These are phyloP conservation scores for Cercopithecus neglectus DNA, from an alignment of 2,797 vertebrate genomes.

Conservation along the genomic window DNA sequence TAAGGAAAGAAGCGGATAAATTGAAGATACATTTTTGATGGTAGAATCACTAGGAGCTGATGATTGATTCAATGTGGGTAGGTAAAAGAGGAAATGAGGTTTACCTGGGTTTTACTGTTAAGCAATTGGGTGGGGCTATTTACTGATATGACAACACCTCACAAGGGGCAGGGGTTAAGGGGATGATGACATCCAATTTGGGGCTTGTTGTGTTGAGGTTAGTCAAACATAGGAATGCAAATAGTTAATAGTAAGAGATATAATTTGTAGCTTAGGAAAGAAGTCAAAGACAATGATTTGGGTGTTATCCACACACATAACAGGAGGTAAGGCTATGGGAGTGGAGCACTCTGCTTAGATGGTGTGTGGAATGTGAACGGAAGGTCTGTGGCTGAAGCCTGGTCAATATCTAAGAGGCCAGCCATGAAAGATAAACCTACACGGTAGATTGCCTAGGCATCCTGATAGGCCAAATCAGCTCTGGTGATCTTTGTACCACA, in stretches of 20 bases:
- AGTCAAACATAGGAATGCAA: background rate
- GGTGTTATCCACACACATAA: background rate
- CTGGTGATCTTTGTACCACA: background rate
- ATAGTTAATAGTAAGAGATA: background rate
- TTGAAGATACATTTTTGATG: background rate
- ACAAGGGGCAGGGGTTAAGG: background rate
- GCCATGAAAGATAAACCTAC: background rate
- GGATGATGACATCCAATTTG: background rate
- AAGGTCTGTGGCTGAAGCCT: background rate
- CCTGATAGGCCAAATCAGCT: background rate
- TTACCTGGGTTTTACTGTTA: background rate
- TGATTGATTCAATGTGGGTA: background rate
- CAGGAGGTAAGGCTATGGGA: background rate
- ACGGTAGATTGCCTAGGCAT: background rate
- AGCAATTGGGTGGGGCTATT: background rate
- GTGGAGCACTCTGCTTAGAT: background rate
- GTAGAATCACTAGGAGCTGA: background rate
- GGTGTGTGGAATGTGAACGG: background rate
- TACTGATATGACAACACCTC: background rate
- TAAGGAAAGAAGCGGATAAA: background rate
- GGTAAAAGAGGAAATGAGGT: background rate
- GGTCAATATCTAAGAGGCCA: background rate
- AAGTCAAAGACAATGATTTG: conserved; percentile 8
- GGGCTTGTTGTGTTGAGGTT: background rate
- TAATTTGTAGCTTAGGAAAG: background rate